Conservation (phyloP, 2,888 invertebrate species). For the Hesperia comma region DNA sequence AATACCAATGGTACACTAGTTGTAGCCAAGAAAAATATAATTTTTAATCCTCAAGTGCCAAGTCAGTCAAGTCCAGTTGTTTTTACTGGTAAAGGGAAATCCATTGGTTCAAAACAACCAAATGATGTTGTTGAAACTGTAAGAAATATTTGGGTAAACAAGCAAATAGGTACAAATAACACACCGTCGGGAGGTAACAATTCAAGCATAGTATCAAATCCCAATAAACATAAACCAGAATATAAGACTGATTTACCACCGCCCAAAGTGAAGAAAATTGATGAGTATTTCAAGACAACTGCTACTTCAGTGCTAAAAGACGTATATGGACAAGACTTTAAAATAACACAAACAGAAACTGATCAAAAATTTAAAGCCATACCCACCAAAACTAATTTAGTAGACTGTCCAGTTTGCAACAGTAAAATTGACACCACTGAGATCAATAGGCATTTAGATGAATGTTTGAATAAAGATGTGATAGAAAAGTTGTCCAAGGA, state of each 20-base stretch:
- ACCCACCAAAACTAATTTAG: constrained; percentile 47
- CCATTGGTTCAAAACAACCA: constrained; percentile 39
- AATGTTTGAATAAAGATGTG: constrained; percentile 72
- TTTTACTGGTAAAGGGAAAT: constrained; percentile 54
- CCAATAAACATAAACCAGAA: constrained; percentile 55
- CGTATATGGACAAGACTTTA: constrained; percentile 70
- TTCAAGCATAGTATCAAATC: constrained; percentile 39
- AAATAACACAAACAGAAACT: constrained; percentile 52
- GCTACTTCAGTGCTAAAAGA: constrained; percentile 66
- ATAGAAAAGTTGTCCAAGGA: constrained; percentile 56
- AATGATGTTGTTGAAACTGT: constrained; percentile 49
- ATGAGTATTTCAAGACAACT: constrained; percentile 66
- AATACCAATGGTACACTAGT: constrained; percentile 51
- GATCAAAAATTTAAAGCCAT: constrained; percentile 57
- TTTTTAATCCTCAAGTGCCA: constrained; percentile 47
- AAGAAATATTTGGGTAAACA: constrained; percentile 56
- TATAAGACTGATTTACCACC: constrained; percentile 54
- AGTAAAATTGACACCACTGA: constrained; percentile 54
- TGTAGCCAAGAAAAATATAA: constrained; percentile 48
- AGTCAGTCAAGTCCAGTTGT: constrained; percentile 40
- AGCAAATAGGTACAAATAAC: constrained; percentile 42
- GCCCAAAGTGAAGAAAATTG: constrained; percentile 69
- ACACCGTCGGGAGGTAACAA: constrained; percentile 28
- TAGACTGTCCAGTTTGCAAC: constrained; percentile 81
- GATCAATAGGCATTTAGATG: constrained; percentile 76